Evolutionary conservation across 2,888 invertebrate species (phyloP), one percentile per base, ranked within the genome.

Genomic region (Subacronicta megacephala): DNA sequence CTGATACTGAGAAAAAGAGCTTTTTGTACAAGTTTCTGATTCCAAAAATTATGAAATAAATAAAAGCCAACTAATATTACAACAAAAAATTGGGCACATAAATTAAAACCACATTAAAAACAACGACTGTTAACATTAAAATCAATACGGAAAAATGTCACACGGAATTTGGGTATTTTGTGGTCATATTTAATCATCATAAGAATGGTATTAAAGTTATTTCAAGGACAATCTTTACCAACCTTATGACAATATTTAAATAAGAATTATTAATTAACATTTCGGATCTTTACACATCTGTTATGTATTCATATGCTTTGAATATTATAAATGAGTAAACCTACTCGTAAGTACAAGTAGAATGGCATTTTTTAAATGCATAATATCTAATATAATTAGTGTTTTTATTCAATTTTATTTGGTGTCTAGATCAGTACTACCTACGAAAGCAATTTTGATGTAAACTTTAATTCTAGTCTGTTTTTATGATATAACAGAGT

Each of bases 201-300:
- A 78, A 74, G 53, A 55, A 59, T 51, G 63, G 67, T 66, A 80
- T 56, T 55, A 72, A 72, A 75, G 60, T 41, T 66, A 71, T 71
- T 68, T 54, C 76, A 83, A 83, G 83, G 83, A 69, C 75, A 62
- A 77, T 31, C 72, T 70, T 72, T 77, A 77, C 78, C 75, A 82
- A 85, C 81, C 78, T 83, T 75, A 87, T 87, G 84, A 69, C 78
- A 88, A 38, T 18, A 7, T 18, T 12, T 31, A 31, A n/a, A 31
- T n/a, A n/a, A 31, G n/a, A n/a, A 31, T 31, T n/a, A 31, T 31
- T 31, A n/a, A 31, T 31, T 3, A 73, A 72, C 70, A 70, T 57
- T 68, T 61, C 54, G 47, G 10, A 31, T 4, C 38, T 16, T 26
- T 17, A 16, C 1, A 18, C 3, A 13, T 20, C n/a, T 6, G 13